Evolutionary conservation across 2,113 vertebrate species (phyloP).

Genomic region (Neolamprologus devosi): DNA sequence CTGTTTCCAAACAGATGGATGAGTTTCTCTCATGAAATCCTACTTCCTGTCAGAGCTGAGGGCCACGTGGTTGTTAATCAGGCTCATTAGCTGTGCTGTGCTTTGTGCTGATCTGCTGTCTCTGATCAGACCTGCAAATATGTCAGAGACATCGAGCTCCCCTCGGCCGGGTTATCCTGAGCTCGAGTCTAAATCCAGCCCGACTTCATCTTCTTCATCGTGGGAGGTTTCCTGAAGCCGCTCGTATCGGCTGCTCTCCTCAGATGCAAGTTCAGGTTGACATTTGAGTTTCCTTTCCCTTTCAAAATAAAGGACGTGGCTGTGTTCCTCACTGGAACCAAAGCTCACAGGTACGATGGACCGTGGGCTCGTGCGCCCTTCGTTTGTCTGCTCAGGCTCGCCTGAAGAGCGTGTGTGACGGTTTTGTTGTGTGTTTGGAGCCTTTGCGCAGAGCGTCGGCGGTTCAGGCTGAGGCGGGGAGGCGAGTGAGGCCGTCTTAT

Average conservation of each 20-base stretch:
- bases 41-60: neutral
- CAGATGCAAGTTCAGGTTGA: neutral
- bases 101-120: too few species aligned
- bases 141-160: too few species aligned
- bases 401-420: neutral
- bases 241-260: neutral
- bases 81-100: neutral
- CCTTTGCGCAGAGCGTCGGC: neutral
- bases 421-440: neutral
- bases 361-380: neutral
- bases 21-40: neutral
- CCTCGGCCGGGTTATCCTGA: too few species aligned
- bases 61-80: fast-evolving
- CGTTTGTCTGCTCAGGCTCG: neutral
- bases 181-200: too few species aligned
- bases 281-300: neutral
- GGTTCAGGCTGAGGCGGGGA: neutral
- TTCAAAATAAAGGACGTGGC: neutral
- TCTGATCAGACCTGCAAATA: too few species aligned
- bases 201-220: neutral
- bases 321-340: neutral
- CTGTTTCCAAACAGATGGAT: neutral
- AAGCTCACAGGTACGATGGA: neutral
- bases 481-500: neutral
- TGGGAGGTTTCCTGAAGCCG: neutral